Evolutionary conservation across 2,113 vertebrate genomes (phyloP).

Genomic region (Hemicordylus capensis): DNA sequence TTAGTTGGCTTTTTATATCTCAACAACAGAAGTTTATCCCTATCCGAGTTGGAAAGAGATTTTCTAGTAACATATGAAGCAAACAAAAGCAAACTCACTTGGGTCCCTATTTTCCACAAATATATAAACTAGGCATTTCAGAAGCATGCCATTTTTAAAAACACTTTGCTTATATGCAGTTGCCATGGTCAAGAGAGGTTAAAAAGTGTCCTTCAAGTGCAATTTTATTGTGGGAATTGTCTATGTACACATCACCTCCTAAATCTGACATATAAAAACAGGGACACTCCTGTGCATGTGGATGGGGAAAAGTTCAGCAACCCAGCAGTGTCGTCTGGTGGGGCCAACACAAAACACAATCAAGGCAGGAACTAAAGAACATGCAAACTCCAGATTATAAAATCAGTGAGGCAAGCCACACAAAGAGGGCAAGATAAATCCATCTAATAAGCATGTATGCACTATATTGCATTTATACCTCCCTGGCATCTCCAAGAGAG

Average conservation of each 20-base stretch:
- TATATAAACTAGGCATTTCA: fast-evolving
- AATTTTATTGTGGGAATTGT: neutral
- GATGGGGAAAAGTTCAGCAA: neutral
- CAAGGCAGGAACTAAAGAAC: neutral
- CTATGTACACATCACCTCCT: neutral
- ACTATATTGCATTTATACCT: neutral
- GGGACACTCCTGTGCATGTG: neutral
- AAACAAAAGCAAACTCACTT: neutral
- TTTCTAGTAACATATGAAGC: constrained; percentile 18
- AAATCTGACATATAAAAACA: neutral
- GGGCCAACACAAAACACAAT: no score
- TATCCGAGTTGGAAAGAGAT: neutral
- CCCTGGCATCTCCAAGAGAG: no score
- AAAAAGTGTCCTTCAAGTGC: no score
- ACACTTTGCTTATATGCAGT: neutral
- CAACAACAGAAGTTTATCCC: neutral
- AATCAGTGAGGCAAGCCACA: neutral
- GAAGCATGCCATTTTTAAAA: neutral
- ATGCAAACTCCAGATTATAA: neutral
- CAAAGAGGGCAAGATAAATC: neutral
- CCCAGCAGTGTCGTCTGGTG: neutral
- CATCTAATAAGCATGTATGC: neutral
- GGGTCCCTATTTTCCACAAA: neutral
- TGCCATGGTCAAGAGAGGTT: constrained; percentile 5
- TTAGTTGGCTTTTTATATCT: neutral